Evolutionary conservation across 2,797 vertebrate species (phyloP), one percentile per base, ranked within the genome.

Genomic region (Sardinella longiceps): DNA sequence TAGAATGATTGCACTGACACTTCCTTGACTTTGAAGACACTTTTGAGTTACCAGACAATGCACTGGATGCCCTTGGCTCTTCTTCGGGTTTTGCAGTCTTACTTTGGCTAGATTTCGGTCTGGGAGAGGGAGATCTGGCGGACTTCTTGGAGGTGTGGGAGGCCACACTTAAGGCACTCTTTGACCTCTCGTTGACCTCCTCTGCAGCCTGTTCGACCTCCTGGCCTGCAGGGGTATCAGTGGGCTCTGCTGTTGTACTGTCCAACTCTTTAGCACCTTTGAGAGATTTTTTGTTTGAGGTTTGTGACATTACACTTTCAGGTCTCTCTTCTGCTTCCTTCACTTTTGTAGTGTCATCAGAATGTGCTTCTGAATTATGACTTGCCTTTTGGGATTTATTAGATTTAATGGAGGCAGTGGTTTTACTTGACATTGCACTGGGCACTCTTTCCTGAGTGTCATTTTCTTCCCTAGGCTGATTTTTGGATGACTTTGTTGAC

Each of bases 101-200:
- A 39, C 39, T 70, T 58, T 53, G 37, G n/a, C 58, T 80, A 86
- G 89, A 77, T 28, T 43, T 86, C 45, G 86, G 82, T 77, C 80
- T 84, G 56, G 82, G 50, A 56, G 82, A 81, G 39, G 51, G 80
- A 83, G 81, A 60, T 77, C 56, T 25, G 81, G 48, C 84, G 83
- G 48, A 84, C 81, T 83, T 94, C 37, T 87, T 93, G 84, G 83
- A 94, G 82, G 94, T 94, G 83, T 86, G 87, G 14, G 70, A 77
- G 37, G 70, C 70, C 70, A 77, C 18, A 23, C 70, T 77, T 77
- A 77, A 77, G 70, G 85, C 88, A 87, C 93, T 93, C 1, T 81
- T 23, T 28, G 86, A 81, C 87, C 88, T 88, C 28, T 91, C 87
- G 83, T 30, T 86, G 81, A 81, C 45, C 18, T 43, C 63, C n/a